phyloP scores from a whole-genome alignment of 2,888 invertebrate species.

The Ariolimax columbianus region DNA sequence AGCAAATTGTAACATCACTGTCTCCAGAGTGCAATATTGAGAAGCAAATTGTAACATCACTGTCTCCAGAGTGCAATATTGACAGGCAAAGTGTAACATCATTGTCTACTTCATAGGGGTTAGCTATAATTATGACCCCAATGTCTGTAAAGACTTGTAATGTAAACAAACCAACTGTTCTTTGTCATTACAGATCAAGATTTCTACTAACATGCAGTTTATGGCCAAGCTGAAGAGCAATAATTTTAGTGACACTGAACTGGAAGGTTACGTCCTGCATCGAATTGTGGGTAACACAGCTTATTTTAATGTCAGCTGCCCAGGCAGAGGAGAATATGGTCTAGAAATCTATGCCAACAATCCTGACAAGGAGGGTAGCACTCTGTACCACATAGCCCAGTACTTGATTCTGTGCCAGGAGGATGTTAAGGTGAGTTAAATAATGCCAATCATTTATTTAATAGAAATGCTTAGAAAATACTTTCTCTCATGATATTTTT shows the following conservation, averaged over 20 bases:
- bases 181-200: slow-evolving; percentile 65
- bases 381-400: slow-evolving; percentile 77
- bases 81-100: no score
- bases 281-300: slow-evolving; percentile 77
- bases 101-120: no score
- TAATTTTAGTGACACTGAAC: slow-evolving; percentile 70
- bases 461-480: no score
- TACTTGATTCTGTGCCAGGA: slow-evolving; percentile 76
- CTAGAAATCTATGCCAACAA: slow-evolving; percentile 78
- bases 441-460: not conserved
- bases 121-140: no score
- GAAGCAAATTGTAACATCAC: no score
- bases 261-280: slow-evolving; percentile 76
- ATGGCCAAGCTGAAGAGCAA: slow-evolving; percentile 78
- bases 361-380: slow-evolving; percentile 76
- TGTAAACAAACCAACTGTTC: not conserved
- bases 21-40: no score
- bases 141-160: not conserved
- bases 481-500: no score
- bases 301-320: slow-evolving; percentile 77
- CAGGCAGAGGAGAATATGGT: slow-evolving; percentile 77
- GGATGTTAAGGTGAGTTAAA: slow-evolving; percentile 66
- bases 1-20: no score
- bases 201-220: slow-evolving; percentile 76
- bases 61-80: no score